These are phyloP conservation scores for Fabriciana adippe DNA, from an alignment of 2,888 invertebrate genomes.

Conservation along the genomic window DNA sequence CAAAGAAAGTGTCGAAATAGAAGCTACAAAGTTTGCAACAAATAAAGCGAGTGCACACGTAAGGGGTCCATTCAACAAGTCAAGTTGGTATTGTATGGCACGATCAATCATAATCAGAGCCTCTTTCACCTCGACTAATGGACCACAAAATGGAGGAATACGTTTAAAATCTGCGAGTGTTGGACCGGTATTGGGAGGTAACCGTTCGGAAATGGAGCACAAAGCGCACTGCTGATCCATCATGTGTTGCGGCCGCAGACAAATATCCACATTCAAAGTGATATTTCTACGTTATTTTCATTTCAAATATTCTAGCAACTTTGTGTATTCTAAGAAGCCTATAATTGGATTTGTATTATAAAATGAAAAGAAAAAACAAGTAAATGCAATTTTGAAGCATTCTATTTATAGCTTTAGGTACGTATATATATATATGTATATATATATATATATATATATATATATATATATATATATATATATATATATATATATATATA, in stretches of 20 bases:
- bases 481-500: too few species aligned
- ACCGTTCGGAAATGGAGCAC: slow-evolving; percentile 75
- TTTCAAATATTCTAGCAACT: background rate
- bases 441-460: too few species aligned
- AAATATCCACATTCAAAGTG: slow-evolving; percentile 24
- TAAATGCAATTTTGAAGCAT: too few species aligned
- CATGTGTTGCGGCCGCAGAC: slow-evolving; percentile 58
- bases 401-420: too few species aligned
- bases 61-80: slow-evolving; percentile 76
- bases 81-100: slow-evolving; percentile 64
- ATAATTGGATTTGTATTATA: too few species aligned
- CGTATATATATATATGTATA: too few species aligned
- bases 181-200: slow-evolving; percentile 71
- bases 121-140: slow-evolving; percentile 81
- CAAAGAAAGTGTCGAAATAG: slow-evolving; percentile 45
- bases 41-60: slow-evolving; percentile 68
- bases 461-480: too few species aligned
- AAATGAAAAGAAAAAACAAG: too few species aligned
- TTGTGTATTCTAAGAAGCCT: too few species aligned
- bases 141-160: slow-evolving; percentile 77
- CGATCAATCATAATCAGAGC: slow-evolving; percentile 81
- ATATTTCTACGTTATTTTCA: slow-evolving; percentile 20
- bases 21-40: slow-evolving; percentile 56
- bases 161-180: slow-evolving; percentile 78
- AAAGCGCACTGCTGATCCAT: slow-evolving; percentile 73